Evolutionary conservation across 1,140 invertebrate species (phyloP), one percentile per base, ranked within the genome.

Genomic region (Subanguina moxae): DNA sequence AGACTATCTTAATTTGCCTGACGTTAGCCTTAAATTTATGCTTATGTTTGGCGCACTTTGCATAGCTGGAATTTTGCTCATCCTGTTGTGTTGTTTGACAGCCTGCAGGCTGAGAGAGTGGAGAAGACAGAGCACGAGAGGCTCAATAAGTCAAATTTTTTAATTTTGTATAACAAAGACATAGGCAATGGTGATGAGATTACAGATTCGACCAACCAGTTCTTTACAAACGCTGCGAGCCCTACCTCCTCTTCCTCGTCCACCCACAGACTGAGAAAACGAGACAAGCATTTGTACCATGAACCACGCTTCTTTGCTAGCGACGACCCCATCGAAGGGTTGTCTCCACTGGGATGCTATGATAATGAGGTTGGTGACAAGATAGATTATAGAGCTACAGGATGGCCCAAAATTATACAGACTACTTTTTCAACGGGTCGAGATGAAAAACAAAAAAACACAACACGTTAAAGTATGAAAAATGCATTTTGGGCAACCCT

Each of bases 31-130:
- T 8, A 61, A 61, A n/a, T 61, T 61, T 43, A 19, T 32, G 38
- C n/a, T 61, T 19, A 61, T 61, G 58, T 32, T 61, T 32, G 38
- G 27, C 3, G 58, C 58, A 21, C 28, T 61, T 1, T 32, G 27
- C 28, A n/a, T 61, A 32, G 58, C 58, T 25, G 58, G n/a, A 1
- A 30, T 61, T 25, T 28, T 61, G 8, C 28, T 61, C n/a, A 61
- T 61, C 13, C n/a, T 61, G 3, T 13, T 61, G 3, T 61, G 58
- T n/a, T 61, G 38, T n/a, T 61, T 61, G 38, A 61, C 58, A 3
- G 58, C 38, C 8, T 43, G 27, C 13, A 19, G 58, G 8, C 28
- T 61, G 3, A 5, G 58, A 21, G 58, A 61, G 28, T 61, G 58
- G 58, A 52, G 48, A 52, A 19, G 3, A 15, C 48, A 52, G 23